A percentile compares a stretch with the other conserved stretches of the same genome.
Evolutionary conservation across 2,888 invertebrate species (phyloP).

Genomic region (Sinhomidia bicolor): DNA sequence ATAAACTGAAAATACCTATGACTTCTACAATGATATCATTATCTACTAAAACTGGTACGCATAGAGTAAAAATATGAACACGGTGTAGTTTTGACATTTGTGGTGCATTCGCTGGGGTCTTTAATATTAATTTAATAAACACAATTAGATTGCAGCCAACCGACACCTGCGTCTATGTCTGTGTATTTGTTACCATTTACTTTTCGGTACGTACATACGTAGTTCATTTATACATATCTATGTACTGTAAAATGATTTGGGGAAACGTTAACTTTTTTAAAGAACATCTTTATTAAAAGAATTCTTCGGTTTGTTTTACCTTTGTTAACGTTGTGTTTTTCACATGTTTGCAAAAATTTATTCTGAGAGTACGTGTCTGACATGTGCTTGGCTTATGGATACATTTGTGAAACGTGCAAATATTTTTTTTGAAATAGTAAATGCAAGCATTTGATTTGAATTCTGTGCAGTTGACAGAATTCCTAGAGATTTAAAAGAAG

Average conservation of each 20-base stretch:
- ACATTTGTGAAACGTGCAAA: background rate
- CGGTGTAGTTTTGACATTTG: background rate
- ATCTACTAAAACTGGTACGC: background rate
- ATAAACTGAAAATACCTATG: background rate
- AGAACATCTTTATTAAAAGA: background rate
- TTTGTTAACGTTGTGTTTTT: background rate
- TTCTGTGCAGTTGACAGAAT: conserved; percentile 2
- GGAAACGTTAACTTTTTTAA: no score
- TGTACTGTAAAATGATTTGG: background rate
- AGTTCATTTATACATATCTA: no score
- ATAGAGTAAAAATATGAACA: background rate
- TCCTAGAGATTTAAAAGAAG: conserved; percentile 26
- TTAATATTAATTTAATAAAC: conserved; percentile 31
- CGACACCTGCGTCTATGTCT: background rate
- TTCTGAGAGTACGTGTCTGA: background rate
- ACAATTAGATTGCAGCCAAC: background rate
- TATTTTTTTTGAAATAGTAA: no score
- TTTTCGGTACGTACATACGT: background rate
- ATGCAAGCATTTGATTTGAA: background rate
- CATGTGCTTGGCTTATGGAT: conserved; percentile 29
- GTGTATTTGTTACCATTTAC: background rate
- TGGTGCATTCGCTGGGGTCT: conserved; percentile 29
- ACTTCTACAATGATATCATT: no score
- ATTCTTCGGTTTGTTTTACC: background rate
- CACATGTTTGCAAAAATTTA: conserved; percentile 10